These are phyloP conservation scores for Drosophila sturtevanti DNA, from an alignment of 1,140 invertebrate genomes.

Conservation along the genomic window DNA sequence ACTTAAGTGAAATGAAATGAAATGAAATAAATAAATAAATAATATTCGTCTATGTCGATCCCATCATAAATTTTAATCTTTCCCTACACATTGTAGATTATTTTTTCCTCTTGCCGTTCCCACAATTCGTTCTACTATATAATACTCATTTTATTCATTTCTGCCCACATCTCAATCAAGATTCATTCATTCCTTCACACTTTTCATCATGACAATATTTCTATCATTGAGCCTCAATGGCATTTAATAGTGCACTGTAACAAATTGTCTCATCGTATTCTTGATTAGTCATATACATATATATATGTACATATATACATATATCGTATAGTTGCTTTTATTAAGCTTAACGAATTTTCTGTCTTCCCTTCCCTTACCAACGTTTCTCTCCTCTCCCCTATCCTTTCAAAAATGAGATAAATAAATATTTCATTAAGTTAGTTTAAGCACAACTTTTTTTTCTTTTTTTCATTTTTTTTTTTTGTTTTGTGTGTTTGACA, in stretches of 20 bases:
- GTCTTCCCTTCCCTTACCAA: constrained; percentile 15
- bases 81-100: too few relatives aligned
- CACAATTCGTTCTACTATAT: constrained; percentile 11
- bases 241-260: constrained; percentile 54
- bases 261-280: constrained; percentile 71
- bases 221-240: constrained; percentile 31
- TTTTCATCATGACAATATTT: constrained; percentile 10
- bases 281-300: constrained; percentile 65
- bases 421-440: constrained; percentile 53
- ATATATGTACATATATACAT: constrained; percentile 11
- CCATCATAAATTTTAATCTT: constrained; percentile 10
- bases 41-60: neutral
- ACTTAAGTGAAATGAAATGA: neutral
- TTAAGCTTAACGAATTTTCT: constrained; percentile 70
- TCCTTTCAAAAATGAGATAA: constrained; percentile 31
- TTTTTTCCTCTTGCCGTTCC: neutral
- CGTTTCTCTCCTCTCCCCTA: too few relatives aligned
- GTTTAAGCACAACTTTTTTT: constrained; percentile 27
- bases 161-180: constrained; percentile 69
- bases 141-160: constrained; percentile 19
- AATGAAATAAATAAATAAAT: constrained; percentile 7
- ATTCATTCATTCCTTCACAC: constrained; percentile 16
- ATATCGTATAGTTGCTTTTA: constrained; percentile 63
- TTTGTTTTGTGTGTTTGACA: constrained; percentile 28
- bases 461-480: constrained; percentile 6